A percentile compares a stretch with the other conserved stretches of the same genome.
Conservation (phyloP, 2,888 invertebrate species). For the Drosophila neonasuta region DNA sequence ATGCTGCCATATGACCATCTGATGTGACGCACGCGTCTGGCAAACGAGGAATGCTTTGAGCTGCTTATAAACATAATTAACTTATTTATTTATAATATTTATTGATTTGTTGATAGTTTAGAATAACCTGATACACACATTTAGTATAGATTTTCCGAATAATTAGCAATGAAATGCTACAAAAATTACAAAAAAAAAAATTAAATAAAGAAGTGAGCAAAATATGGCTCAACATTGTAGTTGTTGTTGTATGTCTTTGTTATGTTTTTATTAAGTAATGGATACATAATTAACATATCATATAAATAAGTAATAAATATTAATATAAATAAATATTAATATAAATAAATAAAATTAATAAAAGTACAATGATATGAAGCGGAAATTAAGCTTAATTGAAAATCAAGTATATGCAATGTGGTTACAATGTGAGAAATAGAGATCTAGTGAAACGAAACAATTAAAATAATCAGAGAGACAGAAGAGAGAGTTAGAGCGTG, state of each 20-base stretch:
- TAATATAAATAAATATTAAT: constrained; percentile 49
- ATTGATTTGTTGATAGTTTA: constrained; percentile 50
- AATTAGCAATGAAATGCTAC: constrained; percentile 76
- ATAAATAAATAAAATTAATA: constrained; percentile 49
- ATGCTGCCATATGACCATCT: constrained; percentile 68
- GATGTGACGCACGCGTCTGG: constrained; percentile 40
- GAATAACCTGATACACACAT: constrained; percentile 64
- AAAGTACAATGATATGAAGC: constrained; percentile 29
- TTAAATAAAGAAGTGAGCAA: constrained; percentile 38
- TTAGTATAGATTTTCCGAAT: constrained; percentile 49
- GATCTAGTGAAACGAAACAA: background rate
- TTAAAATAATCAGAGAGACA: background rate
- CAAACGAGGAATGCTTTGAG: constrained; percentile 52
- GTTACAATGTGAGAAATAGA: background rate
- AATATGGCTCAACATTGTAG: constrained; percentile 51
- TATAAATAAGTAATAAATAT: constrained; percentile 48
- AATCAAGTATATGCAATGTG: background rate
- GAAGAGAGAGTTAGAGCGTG: constrained; percentile 9
- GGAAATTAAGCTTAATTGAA: constrained; percentile 18
- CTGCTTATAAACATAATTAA: constrained; percentile 48
- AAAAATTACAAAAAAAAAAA: constrained; percentile 71
- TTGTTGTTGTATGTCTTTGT: constrained; percentile 31
- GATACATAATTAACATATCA: constrained; percentile 55
- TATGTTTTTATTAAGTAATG: constrained; percentile 52
- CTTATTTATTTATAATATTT: constrained; percentile 53